These are phyloP conservation scores for Drosophila repleta DNA, from an alignment of 1,140 invertebrate genomes.

Conservation along the genomic window DNA sequence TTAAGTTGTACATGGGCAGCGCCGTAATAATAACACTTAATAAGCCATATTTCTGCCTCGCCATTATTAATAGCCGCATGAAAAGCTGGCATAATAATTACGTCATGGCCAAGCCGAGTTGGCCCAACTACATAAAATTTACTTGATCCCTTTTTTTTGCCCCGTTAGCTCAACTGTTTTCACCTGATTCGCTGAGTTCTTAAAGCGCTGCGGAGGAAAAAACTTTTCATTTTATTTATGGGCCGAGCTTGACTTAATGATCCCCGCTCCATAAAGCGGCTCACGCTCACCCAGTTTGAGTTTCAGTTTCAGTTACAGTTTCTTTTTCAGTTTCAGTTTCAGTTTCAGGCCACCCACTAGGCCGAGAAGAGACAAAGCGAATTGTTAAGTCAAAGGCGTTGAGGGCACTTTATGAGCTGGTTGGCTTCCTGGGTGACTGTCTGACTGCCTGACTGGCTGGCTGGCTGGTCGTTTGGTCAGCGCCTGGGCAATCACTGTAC, in stretches of 20 bases:
- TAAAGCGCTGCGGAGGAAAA: conserved; percentile 45
- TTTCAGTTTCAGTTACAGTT: conserved; percentile 1
- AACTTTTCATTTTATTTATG: conserved; percentile 74
- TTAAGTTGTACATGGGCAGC: neutral
- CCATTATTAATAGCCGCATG: conserved; percentile 14
- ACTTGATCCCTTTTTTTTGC: neutral
- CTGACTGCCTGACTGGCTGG: conserved; percentile 34
- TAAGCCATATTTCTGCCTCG: neutral
- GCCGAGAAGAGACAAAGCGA: conserved; percentile 70
- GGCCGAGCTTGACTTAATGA: conserved; percentile 76
- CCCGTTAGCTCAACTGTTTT: conserved; percentile 1
- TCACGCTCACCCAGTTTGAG: neutral
- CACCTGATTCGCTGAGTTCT: conserved; percentile 36
- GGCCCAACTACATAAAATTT: conserved; percentile 26
- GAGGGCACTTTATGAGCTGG: conserved; percentile 77
- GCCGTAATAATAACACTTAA: neutral
- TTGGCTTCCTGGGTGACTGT: conserved; percentile 28
- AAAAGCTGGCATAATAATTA: no score
- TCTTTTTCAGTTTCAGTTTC: neutral
- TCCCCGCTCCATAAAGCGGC: conserved; percentile 24
- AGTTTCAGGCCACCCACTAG: neutral
- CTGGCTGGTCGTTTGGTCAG: conserved; percentile 35
- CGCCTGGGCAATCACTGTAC: conserved; percentile 67
- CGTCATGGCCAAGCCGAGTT: neutral
- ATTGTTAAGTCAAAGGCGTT: conserved; percentile 79